These are phyloP conservation scores for Mixornis gularis DNA, from an alignment of 2,113 vertebrate genomes.

Conservation along the genomic window DNA sequence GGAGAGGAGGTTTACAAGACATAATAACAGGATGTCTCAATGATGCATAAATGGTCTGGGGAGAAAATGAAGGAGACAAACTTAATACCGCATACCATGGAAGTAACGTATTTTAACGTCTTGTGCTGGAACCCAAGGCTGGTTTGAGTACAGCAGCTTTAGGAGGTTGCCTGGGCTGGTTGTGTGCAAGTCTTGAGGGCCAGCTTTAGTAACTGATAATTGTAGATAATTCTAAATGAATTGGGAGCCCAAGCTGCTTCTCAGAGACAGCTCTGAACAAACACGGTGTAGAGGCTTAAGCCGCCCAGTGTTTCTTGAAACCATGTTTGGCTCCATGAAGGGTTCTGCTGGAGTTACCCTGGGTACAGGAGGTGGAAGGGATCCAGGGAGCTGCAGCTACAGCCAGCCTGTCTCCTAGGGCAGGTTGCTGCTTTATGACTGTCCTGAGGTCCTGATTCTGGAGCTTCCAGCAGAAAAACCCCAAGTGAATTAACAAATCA, in stretches of 20 bases:
- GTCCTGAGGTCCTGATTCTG: neutral
- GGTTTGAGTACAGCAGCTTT: neutral
- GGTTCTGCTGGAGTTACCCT: neutral
- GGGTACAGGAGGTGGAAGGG: neutral
- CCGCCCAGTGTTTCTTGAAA: neutral
- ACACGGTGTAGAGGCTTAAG: neutral
- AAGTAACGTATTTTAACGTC: neutral
- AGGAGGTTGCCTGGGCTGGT: neutral
- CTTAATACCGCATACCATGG: neutral
- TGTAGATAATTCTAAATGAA: neutral
- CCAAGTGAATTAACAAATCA: neutral
- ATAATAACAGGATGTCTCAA: conserved; percentile 42
- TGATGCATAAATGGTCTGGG: conserved; percentile 11
- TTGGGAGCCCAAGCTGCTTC: neutral
- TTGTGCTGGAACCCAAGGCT: neutral
- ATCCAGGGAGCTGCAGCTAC: neutral
- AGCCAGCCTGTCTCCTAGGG: neutral
- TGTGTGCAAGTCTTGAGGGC: neutral
- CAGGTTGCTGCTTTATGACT: neutral
- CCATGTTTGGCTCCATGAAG: neutral
- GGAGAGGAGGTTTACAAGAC: conserved; percentile 29
- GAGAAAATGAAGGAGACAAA: conserved; percentile 37
- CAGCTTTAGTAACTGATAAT: neutral
- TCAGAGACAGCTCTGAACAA: neutral
- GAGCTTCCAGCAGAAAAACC: neutral